phyloP scores from a whole-genome alignment of 2,888 invertebrate genomes.

The Keiferia lycopersicella region DNA sequence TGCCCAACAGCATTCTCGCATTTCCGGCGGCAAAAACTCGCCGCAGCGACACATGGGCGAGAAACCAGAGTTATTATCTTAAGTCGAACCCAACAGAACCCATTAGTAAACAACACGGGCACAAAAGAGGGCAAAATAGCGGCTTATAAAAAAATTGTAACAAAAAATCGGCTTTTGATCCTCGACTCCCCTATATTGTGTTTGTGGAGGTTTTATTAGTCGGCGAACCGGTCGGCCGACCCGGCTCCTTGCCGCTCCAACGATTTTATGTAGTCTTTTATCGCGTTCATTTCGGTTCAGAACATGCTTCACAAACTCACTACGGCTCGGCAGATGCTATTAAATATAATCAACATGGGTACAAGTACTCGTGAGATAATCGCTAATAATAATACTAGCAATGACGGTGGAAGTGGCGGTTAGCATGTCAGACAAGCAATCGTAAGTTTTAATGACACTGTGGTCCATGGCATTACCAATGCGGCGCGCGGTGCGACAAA shows the following conservation, averaged over 20 bases:
- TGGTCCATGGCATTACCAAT: constrained; percentile 34
- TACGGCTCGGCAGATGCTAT: constrained; percentile 19
- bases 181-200: constrained; percentile 70
- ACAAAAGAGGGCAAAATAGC: constrained; percentile 79
- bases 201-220: constrained; percentile 76
- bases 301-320: constrained; percentile 16
- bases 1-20: constrained; percentile 70
- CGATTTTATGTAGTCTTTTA: constrained; percentile 39
- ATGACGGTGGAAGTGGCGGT: constrained; percentile 10
- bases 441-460: constrained; percentile 35
- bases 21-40: constrained; percentile 77
- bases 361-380: constrained; percentile 17
- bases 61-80: constrained; percentile 79
- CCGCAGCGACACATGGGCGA: constrained; percentile 71
- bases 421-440: constrained; percentile 28
- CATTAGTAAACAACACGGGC: constrained; percentile 81
- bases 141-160: constrained; percentile 73
- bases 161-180: constrained; percentile 79
- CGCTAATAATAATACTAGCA: constrained; percentile 18
- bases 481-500: constrained; percentile 48
- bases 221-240: constrained; percentile 64
- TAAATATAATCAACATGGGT: constrained; percentile 18
- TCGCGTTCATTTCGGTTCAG: constrained; percentile 25
- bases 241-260: constrained; percentile 42
- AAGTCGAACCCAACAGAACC: constrained; percentile 80